Evolutionary conservation across 2,888 invertebrate species (phyloP), one percentile per base, ranked within the genome.

Genomic region (Lasioglossum vierecki): DNA sequence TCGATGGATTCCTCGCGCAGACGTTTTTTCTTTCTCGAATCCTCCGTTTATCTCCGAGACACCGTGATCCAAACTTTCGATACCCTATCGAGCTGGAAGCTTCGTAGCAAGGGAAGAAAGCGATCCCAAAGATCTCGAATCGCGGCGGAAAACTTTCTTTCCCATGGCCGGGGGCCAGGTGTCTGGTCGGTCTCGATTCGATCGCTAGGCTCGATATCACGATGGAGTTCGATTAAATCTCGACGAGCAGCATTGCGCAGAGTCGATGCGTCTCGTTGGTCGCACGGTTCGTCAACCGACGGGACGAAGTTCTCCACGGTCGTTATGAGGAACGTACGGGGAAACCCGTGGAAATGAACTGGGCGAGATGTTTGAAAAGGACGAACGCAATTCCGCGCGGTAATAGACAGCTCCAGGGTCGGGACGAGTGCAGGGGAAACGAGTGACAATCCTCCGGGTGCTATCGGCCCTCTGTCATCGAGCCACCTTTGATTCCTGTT

Each of bases 301-400:
- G n/a, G 0, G 9, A 3, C 41, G 26, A 35, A 77, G 5, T 26
- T 68, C 53, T 53, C 35, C 18, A 2, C 39, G n/a, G 35, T 15
- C 35, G 30, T 26, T 8, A 8, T 66, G 18, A 22, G 35, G 35
- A 35, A 66, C 22, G 22, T 22, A 83, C 72, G n/a, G 30, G 22
- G 26, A 84, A 88, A 82, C 81, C 77, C 82, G 87, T 84, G 83
- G 89, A 90, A 88, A 53, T 83, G 89, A 91, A 88, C 80, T 85
- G 83, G 84, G 79, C 84, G 84, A 84, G 89, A 86, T 91, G 88
- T 92, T 92, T 91, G 88, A 88, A 75, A 73, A 91, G 90, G 91
- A 88, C 87, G 82, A 88, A 88, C 89, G 88, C 89, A 91, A 91
- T 92, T 92, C 86, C 84, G 79, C 88, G 85, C 88, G 86, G 85